Conservation (phyloP, 2,888 invertebrate genomes). For the Drymonia ruficornis region DNA sequence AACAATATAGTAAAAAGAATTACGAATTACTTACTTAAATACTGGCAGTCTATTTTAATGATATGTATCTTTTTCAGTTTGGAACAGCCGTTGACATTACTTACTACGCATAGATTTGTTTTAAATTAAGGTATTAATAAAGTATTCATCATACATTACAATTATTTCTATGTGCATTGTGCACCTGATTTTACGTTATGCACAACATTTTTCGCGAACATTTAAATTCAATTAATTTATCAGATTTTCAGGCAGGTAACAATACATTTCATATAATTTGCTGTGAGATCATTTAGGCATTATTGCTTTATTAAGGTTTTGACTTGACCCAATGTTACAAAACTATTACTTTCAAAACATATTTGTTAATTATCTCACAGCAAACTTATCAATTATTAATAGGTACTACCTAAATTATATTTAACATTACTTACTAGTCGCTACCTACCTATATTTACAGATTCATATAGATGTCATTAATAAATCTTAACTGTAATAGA, state of each 20-base stretch:
- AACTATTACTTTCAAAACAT: not conserved
- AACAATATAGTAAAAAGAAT: constrained; percentile 82
- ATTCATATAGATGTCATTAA: constrained; percentile 31
- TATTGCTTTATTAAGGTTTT: not conserved
- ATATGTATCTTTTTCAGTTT: constrained; percentile 84
- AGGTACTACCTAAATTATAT: no score
- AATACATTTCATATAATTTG: constrained; percentile 13
- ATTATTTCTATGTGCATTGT: constrained; percentile 9
- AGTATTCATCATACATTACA: constrained; percentile 13
- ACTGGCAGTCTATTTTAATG: constrained; percentile 84
- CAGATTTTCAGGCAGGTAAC: constrained; percentile 13
- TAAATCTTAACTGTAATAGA: constrained; percentile 34
- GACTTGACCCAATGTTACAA: not conserved
- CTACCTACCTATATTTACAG: constrained; percentile 1
- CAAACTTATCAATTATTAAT: constrained; percentile 31
- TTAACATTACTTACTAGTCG: not conserved
- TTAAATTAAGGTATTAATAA: constrained; percentile 21
- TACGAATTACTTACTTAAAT: constrained; percentile 64
- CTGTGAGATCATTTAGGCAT: constrained; percentile 25
- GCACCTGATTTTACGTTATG: constrained; percentile 28
- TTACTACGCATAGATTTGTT: constrained; percentile 34
- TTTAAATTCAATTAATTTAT: not conserved
- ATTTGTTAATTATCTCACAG: constrained; percentile 42
- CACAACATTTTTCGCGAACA: constrained; percentile 15
- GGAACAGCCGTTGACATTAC: constrained; percentile 75